Conservation (phyloP, 2,888 invertebrate genomes). For the Cheilosia soror region DNA sequence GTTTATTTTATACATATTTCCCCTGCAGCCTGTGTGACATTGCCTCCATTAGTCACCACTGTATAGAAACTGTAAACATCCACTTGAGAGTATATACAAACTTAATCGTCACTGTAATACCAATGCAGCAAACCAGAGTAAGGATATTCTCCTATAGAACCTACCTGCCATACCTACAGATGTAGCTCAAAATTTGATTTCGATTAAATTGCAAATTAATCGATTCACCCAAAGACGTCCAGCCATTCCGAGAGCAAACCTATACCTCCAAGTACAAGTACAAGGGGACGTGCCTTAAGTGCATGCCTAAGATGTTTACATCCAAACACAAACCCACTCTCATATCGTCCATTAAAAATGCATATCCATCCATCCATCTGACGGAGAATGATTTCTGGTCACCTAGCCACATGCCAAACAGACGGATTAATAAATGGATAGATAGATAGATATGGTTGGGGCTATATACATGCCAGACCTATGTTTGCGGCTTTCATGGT, state of each 20-base stretch:
- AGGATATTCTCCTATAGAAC: background rate
- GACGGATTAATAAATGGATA: slow-evolving; percentile 35
- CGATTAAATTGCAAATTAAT: slow-evolving; percentile 65
- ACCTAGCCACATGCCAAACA: slow-evolving; percentile 43
- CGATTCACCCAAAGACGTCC: slow-evolving; percentile 50
- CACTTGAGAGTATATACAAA: slow-evolving; percentile 32
- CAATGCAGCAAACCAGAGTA: background rate
- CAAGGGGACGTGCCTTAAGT: slow-evolving; percentile 41
- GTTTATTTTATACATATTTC: too few species aligned
- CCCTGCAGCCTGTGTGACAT: too few species aligned
- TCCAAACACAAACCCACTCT: background rate
- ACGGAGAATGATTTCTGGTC: slow-evolving; percentile 38
- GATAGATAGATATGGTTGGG: background rate
- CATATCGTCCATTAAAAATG: slow-evolving; percentile 49
- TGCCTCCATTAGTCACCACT: slow-evolving; percentile 18
- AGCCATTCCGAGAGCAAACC: slow-evolving; percentile 23
- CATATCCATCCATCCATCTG: slow-evolving; percentile 22
- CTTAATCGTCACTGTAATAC: slow-evolving; percentile 27
- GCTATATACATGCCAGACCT: background rate
- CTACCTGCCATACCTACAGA: background rate
- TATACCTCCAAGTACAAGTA: background rate
- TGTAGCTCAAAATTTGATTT: slow-evolving; percentile 46
- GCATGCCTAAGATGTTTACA: slow-evolving; percentile 46
- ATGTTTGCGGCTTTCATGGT: background rate
- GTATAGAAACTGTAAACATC: slow-evolving; percentile 2